Evolutionary conservation across 2,797 vertebrate species (phyloP).

Genomic region (Dromococcyx pavoninus): DNA sequence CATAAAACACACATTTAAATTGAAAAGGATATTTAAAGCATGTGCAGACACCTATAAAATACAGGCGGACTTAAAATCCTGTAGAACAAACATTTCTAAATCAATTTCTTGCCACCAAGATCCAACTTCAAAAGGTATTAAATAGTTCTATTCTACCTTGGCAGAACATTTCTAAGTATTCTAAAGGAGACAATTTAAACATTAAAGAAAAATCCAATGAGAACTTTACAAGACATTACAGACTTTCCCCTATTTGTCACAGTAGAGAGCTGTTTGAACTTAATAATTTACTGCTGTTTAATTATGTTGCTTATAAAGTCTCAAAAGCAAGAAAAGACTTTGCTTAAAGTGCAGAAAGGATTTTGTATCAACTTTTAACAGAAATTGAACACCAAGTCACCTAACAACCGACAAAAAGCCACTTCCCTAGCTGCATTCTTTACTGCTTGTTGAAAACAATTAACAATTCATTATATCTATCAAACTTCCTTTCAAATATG

Average conservation of each 20-base stretch:
- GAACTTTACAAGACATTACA: conserved; percentile 47
- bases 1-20: conserved; percentile 70
- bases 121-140: conserved; percentile 66
- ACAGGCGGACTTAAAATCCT: conserved; percentile 40
- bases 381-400: conserved; percentile 5
- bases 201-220: conserved; percentile 59
- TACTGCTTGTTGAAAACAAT: not conserved
- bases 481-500: not conserved
- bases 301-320: conserved; percentile 1
- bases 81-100: conserved; percentile 57
- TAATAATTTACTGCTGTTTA: not conserved
- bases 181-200: conserved; percentile 53
- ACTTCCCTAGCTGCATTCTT: not conserved
- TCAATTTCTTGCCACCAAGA: conserved; percentile 48
- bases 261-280: conserved; percentile 30
- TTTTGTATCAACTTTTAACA: conserved; percentile 18
- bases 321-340: not conserved
- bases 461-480: not conserved
- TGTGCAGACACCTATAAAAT: conserved; percentile 64
- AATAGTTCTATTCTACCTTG: conserved; percentile 32
- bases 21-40: conserved; percentile 67
- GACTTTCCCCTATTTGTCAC: conserved; percentile 10
- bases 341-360: not conserved
- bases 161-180: conserved; percentile 32
- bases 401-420: not conserved